These are phyloP conservation scores for Rhea americana DNA, from an alignment of 2,113 vertebrate species.

Conservation along the genomic window DNA sequence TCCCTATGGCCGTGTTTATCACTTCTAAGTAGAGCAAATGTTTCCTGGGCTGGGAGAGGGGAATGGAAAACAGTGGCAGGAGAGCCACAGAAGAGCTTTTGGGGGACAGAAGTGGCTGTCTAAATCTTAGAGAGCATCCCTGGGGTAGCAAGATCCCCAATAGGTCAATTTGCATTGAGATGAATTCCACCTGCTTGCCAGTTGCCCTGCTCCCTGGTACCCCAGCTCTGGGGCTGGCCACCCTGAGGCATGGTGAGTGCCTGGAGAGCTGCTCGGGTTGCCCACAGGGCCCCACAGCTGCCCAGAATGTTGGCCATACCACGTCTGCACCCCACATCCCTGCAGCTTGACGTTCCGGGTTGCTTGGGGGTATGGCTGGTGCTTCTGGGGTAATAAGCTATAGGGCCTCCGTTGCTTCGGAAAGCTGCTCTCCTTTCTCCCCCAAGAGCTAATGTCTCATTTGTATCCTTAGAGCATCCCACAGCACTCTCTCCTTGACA, in stretches of 20 bases:
- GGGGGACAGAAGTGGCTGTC: too few relatives aligned
- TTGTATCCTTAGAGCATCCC: not conserved
- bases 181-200: not conserved
- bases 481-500: not conserved
- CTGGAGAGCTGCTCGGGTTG: not conserved
- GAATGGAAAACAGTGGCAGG: not conserved
- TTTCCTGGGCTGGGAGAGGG: not conserved
- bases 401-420: not conserved
- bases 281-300: too few relatives aligned
- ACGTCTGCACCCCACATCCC: too few relatives aligned
- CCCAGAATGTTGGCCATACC: too few relatives aligned
- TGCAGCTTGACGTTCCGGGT: too few relatives aligned
- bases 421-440: not conserved
- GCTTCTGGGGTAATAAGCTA: not conserved
- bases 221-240: not conserved
- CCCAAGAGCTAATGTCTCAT: not conserved
- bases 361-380: not conserved
- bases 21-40: not conserved
- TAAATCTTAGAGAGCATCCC: not conserved
- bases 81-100: too few relatives aligned
- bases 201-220: too few relatives aligned
- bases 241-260: not conserved
- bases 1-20: not conserved
- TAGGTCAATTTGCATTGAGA: not conserved
- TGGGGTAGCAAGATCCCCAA: not conserved